These are phyloP conservation scores for Pomacea maculata DNA, from an alignment of 1,140 invertebrate genomes.

Conservation along the genomic window DNA sequence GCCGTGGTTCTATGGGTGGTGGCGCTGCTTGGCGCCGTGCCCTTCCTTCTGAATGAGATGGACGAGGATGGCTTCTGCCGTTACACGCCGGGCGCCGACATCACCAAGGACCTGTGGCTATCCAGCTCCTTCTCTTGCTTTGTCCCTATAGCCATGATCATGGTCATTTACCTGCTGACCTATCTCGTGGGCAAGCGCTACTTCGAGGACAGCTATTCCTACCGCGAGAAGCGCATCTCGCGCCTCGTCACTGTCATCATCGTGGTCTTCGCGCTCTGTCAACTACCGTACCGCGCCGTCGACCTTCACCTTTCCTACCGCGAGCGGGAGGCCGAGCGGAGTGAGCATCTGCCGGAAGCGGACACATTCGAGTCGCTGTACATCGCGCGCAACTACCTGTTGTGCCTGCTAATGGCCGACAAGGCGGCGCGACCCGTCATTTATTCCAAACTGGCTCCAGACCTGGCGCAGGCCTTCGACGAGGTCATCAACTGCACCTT, in stretches of 20 bases:
- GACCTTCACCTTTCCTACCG: constrained; percentile 41
- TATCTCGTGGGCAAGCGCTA: constrained; percentile 50
- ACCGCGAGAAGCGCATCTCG: constrained; percentile 46
- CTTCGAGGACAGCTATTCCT: constrained; percentile 57
- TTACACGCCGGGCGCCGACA: constrained; percentile 28
- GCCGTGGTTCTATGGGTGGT: constrained; percentile 24
- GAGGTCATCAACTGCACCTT: constrained; percentile 45
- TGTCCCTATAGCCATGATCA: constrained; percentile 47
- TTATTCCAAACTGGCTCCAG: constrained; percentile 39
- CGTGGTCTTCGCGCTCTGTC: constrained; percentile 46
- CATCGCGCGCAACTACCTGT: constrained; percentile 32
- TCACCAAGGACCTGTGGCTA: constrained; percentile 45
- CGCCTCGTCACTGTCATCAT: constrained; percentile 50
- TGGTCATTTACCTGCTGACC: constrained; percentile 49
- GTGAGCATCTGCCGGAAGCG: constrained; percentile 8
- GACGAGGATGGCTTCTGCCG: constrained; percentile 24
- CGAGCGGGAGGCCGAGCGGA: constrained; percentile 6
- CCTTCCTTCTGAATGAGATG: constrained; percentile 25
- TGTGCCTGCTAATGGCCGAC: constrained; percentile 37
- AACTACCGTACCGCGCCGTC: constrained; percentile 47
- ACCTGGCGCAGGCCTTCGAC: constrained; percentile 41
- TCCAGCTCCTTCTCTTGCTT: constrained; percentile 48
- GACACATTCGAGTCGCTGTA: constrained; percentile 27
- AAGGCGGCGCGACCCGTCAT: constrained; percentile 36
- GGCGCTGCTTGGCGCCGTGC: constrained; percentile 23